Base-by-base conservation (phyloP, 2,797 vertebrate genomes). In the Takifugu rubripes region DNA sequence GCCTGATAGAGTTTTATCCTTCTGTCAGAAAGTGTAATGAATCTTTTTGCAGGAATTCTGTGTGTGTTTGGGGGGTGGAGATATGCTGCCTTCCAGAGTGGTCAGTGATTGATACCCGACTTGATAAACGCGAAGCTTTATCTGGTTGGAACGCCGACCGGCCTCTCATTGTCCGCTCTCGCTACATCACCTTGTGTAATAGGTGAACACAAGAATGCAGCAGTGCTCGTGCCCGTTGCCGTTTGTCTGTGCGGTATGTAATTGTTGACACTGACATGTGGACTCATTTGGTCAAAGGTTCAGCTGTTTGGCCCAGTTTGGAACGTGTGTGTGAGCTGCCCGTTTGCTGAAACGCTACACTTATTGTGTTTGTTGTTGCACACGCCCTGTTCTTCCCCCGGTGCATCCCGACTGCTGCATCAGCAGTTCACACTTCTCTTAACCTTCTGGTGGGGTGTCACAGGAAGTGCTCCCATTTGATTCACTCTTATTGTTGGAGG, bases 171-270 rank as follows among this genome's bases (percentile, higher is more conserved):
- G 21, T 21, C 21, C 1, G 21, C 21, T 21, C 21, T 21, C 21
- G 21, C 21, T 21, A 21, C 21, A 21, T 21, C 21, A 21, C 21
- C 21, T 21, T 21, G 21, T 75, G 75, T 84, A 86, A 84, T 75
- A 75, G 82, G 73, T 83, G 58, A 68, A 61, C 71, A 68, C 78
- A 79, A 87, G 87, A 88, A 88, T 88, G 83, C 77, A 44, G 73
- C 82, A 49, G 58, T 51, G 44, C 67, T 84, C 51, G 64, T 67
- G 75, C 59, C 81, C 81, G 81, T 89, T 89, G 82, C 88, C 60
- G 61, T 64, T 68, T 61, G 64, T 78, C 61, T 17, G 60, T 1
- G 49, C 77, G 84, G 79, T 83, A 86, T 85, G 82, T 79, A 79
- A 81, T 78, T 72, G 88, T 87, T 85, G 81, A 87, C 81, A 78